These are phyloP conservation scores for Pipistrellus kuhlii DNA, from an alignment of 2,797 vertebrate genomes.

Conservation along the genomic window DNA sequence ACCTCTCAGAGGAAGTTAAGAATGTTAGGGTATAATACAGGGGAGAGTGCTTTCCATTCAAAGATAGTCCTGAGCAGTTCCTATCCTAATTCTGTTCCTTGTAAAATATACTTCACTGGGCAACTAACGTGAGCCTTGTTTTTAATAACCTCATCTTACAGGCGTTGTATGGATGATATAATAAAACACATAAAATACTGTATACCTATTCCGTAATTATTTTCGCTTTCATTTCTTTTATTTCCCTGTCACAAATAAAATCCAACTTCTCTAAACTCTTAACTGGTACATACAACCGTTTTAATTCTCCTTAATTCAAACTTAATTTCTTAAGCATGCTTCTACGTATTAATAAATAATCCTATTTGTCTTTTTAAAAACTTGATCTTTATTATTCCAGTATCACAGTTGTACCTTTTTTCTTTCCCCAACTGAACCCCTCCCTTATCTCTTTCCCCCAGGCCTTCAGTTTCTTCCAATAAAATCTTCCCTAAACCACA, in stretches of 20 bases:
- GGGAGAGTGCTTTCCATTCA: neutral
- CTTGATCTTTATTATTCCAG: no score
- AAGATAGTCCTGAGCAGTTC: neutral
- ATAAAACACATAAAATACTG: neutral
- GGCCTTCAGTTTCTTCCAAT: neutral
- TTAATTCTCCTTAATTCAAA: constrained; percentile 4
- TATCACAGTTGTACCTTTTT: no score
- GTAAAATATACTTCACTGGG: neutral
- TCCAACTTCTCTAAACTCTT: neutral
- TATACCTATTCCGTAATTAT: neutral
- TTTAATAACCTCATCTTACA: neutral
- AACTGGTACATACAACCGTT: neutral
- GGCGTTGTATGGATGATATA: neutral
- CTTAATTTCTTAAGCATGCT: neutral
- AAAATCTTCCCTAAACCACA: neutral
- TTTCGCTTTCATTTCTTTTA: neutral
- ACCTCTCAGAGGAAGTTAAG: neutral
- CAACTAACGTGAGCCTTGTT: neutral
- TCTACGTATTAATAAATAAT: neutral
- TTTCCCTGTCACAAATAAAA: neutral
- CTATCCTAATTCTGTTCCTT: neutral
- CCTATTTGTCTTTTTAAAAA: neutral
- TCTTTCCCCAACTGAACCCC: no score
- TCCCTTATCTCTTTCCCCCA: no score
- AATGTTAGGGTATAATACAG: neutral